Percentiles rank a stretch among this genome's conserved stretches.
Conservation (phyloP, 2,797 vertebrate species). For the Eulemur mongoz region DNA sequence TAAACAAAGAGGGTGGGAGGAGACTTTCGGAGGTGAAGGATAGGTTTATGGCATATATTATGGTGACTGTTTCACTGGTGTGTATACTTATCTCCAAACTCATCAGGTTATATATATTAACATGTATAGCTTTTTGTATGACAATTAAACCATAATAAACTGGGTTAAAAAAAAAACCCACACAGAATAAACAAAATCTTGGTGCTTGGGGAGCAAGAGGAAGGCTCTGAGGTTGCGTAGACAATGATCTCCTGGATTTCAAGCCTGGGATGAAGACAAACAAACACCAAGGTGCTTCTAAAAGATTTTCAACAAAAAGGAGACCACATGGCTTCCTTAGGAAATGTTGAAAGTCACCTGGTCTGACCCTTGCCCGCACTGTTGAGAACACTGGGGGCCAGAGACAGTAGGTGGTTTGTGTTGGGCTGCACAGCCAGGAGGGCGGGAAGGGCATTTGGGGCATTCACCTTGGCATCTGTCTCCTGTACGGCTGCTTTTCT, state of each 20-base stretch:
- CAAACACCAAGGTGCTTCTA: background rate
- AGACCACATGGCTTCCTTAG: background rate
- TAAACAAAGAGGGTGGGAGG: background rate
- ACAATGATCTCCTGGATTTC: background rate
- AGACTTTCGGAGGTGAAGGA: background rate
- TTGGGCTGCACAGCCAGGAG: background rate
- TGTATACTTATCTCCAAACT: background rate
- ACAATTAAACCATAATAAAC: background rate
- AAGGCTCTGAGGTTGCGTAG: background rate
- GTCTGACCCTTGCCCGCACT: too few species aligned
- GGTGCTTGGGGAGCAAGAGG: background rate
- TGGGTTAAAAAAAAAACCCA: background rate
- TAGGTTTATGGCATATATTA: background rate
- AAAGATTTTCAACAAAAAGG: background rate
- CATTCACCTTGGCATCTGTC: background rate
- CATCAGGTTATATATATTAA: background rate
- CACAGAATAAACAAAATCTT: background rate
- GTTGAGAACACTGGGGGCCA: background rate
- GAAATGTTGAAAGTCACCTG: background rate
- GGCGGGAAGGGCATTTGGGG: background rate
- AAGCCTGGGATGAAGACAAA: background rate
- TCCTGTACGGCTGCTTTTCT: background rate
- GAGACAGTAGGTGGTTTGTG: background rate
- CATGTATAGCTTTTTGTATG: background rate
- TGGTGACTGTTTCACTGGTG: background rate